phyloP scores from a whole-genome alignment of 2,888 invertebrate species.

The Oligia latruncula region DNA sequence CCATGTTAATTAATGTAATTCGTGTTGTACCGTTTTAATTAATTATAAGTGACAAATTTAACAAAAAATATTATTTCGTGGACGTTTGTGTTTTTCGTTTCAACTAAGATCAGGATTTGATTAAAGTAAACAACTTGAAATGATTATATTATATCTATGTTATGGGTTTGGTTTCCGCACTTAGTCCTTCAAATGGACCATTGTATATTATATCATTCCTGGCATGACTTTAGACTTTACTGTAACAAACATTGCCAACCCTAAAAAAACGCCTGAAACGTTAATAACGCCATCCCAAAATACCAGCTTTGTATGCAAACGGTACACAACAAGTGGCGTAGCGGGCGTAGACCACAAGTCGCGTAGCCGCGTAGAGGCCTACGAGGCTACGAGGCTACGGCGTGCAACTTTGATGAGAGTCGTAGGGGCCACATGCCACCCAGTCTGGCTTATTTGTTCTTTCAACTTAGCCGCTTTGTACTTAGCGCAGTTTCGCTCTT shows the following conservation, averaged over 20 bases:
- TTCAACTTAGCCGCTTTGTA: slow-evolving; percentile 71
- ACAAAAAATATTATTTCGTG: not conserved
- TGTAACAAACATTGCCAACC: not conserved
- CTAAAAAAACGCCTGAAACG: slow-evolving; percentile 17
- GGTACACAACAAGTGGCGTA: slow-evolving; percentile 71
- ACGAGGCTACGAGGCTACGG: slow-evolving; percentile 70
- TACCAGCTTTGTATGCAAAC: slow-evolving; percentile 64
- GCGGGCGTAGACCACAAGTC: slow-evolving; percentile 67
- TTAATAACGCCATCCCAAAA: slow-evolving; percentile 42
- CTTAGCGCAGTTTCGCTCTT: slow-evolving; percentile 67
- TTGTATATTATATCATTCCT: not conserved
- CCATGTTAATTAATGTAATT: not conserved
- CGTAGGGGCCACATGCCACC: slow-evolving; percentile 81
- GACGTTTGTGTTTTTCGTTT: not conserved
- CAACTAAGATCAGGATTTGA: not conserved
- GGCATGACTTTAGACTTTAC: not conserved
- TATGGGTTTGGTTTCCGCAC: too few species aligned
- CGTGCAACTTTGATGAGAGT: slow-evolving; percentile 87
- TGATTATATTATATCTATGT: not conserved
- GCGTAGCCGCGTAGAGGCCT: slow-evolving; percentile 75
- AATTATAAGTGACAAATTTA: not conserved
- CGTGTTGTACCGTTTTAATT: not conserved
- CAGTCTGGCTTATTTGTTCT: slow-evolving; percentile 79
- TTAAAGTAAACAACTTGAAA: not conserved
- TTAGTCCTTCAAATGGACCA: too few species aligned